These are phyloP conservation scores for Lepidonotus clava DNA, from an alignment of 2,888 invertebrate species.

Conservation along the genomic window DNA sequence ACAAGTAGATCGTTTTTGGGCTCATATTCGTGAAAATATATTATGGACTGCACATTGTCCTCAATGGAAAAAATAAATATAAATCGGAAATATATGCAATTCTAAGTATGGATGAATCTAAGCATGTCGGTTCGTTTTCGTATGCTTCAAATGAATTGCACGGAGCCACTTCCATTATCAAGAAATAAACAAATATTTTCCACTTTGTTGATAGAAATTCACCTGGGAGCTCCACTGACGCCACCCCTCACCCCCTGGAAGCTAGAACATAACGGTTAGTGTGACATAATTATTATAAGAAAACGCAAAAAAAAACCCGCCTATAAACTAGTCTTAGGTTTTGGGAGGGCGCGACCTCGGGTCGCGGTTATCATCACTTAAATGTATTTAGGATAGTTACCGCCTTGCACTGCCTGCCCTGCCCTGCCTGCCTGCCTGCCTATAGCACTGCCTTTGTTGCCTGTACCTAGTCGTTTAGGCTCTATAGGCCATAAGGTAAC, in stretches of 20 bases:
- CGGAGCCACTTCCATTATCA: too few species aligned
- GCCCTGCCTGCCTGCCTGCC: neutral
- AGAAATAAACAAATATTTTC: slow-evolving; percentile 36
- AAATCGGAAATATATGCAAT: too few species aligned
- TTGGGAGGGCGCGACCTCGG: neutral
- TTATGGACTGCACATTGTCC: too few species aligned
- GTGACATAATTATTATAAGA: slow-evolving; percentile 1
- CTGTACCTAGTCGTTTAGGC: neutral
- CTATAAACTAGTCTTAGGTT: too few species aligned
- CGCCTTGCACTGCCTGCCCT: neutral
- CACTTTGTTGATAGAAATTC: slow-evolving; percentile 18
- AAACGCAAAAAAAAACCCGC: too few species aligned
- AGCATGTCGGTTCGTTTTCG: too few species aligned
- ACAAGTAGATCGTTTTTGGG: too few species aligned
- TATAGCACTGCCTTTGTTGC: neutral
- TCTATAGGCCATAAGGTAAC: neutral
- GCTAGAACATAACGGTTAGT: slow-evolving; percentile 50
- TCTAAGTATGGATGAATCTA: too few species aligned
- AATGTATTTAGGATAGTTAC: neutral
- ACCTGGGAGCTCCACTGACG: slow-evolving; percentile 50
- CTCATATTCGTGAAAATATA: too few species aligned
- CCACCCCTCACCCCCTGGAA: slow-evolving; percentile 53
- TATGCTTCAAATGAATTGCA: too few species aligned
- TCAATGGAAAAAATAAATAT: too few species aligned
- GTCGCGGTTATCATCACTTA: neutral